Base-by-base conservation (phyloP, 2,113 vertebrate genomes). In the Strigops habroptila region DNA sequence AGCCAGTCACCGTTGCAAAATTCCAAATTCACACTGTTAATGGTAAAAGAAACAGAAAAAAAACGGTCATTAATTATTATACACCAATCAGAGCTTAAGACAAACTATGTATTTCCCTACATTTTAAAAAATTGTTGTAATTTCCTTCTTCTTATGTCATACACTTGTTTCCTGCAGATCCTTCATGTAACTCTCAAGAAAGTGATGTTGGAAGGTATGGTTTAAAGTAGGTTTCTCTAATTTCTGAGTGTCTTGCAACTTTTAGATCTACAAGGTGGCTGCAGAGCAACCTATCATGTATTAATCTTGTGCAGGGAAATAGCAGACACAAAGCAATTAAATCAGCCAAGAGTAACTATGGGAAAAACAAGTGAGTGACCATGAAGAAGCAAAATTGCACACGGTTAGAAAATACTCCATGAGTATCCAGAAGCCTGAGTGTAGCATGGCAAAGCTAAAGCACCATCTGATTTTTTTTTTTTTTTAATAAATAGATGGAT, bases 361-460 rank as follows among this genome's bases (percentile, higher is more conserved):
- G 86, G 60, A 94, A 87, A 41, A 74, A 53, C 21, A 31, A 21
- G 2, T 46, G 46, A 55, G 22, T 74, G 80, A 92, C 74, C 74
- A 85, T 10, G 24, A 89, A 90, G 86, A 82, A 44, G n/a, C 35
- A 79, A 43, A 69, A 59, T 25, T 69, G 37, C 3, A 5, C 74
- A 43, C 33, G 86, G 48, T 49, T 74, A 49, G 95, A 90, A 88
- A 48, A 37, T 2, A 59, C 18, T 27, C 37, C 39, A 37, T 73
- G 82, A 62, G 10, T 23, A 25, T 76, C 10, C 6, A 77, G 70
- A 92, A 41, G 57, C 93, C 73, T 39, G 43, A 69, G 31, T 55
- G 75, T 55, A 90, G 70, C 5, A 27, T 30, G 76, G 48, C 73
- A 76, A 71, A 62, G 33, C n/a, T 70, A 75, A 91, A 95, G 62